These are phyloP conservation scores for Cynopterus brachyotis DNA, from an alignment of 2,113 vertebrate genomes.

Conservation along the genomic window DNA sequence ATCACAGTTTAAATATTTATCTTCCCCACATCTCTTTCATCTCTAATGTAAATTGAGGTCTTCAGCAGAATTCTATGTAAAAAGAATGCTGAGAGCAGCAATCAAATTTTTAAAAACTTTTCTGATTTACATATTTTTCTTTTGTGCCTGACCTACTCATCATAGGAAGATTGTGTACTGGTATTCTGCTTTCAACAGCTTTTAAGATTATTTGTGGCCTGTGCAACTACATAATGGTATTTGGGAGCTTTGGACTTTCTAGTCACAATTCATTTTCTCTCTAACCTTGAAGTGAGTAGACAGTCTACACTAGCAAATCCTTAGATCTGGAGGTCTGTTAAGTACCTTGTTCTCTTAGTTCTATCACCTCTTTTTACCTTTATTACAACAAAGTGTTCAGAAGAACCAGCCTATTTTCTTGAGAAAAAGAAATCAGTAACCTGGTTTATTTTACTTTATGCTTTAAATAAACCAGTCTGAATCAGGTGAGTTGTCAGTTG, in stretches of 20 bases:
- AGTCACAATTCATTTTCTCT: not conserved
- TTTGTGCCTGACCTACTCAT: constrained; percentile 6
- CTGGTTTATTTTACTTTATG: constrained; percentile 29
- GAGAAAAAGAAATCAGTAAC: constrained; percentile 34
- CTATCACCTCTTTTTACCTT: not conserved
- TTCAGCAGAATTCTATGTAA: not conserved
- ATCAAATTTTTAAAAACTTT: not conserved
- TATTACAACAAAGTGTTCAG: not conserved
- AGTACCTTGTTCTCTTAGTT: not conserved
- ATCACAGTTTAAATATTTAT: constrained; percentile 65
- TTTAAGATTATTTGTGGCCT: not conserved
- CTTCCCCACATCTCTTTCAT: constrained; percentile 40
- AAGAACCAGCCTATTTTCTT: constrained; percentile 30
- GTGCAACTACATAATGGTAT: constrained; percentile 19
- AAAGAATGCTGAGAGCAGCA: not conserved
- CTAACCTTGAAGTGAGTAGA: not conserved
- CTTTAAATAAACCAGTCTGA: constrained; percentile 49
- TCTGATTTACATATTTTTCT: constrained; percentile 52
- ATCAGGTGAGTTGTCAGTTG: constrained; percentile 64
- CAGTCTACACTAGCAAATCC: not conserved
- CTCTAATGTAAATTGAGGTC: constrained; percentile 50
- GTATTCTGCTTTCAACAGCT: constrained; percentile 46
- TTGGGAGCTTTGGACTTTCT: not conserved
- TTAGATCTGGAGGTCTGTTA: not conserved
- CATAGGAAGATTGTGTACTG: not conserved